Evolutionary conservation across 2,797 vertebrate genomes (phyloP).

Genomic region (Pristis pectinata): DNA sequence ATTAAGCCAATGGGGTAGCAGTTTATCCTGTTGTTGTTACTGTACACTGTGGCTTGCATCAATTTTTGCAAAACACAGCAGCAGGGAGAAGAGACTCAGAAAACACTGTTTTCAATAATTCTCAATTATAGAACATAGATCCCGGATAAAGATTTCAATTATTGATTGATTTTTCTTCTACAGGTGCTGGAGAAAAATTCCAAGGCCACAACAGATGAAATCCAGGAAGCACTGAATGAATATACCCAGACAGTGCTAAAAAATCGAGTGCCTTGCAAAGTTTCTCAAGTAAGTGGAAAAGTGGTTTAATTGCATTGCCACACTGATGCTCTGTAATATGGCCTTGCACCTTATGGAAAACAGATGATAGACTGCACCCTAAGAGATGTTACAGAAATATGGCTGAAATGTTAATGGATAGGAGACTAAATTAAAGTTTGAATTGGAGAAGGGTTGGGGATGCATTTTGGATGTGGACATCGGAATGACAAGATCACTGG

Average conservation of each 20-base stretch:
- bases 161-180: neutral
- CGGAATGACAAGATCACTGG: neutral
- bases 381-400: neutral
- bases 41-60: neutral
- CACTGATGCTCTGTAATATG: too few relatives aligned
- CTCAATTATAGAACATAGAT: too few relatives aligned
- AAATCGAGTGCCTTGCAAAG: slow-evolving; percentile 43
- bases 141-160: too few relatives aligned
- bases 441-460: neutral
- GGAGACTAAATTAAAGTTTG: neutral
- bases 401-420: neutral
- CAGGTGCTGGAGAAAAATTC: slow-evolving; percentile 66
- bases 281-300: slow-evolving; percentile 57
- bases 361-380: neutral
- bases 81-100: neutral
- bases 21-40: neutral
- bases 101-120: neutral
- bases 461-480: neutral
- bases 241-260: slow-evolving; percentile 56
- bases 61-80: neutral
- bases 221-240: slow-evolving; percentile 60
- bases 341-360: neutral
- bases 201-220: slow-evolving; percentile 56
- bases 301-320: neutral
- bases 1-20: neutral